phyloP scores from a whole-genome alignment of 2,888 invertebrate species.

The Unio delphinus region DNA sequence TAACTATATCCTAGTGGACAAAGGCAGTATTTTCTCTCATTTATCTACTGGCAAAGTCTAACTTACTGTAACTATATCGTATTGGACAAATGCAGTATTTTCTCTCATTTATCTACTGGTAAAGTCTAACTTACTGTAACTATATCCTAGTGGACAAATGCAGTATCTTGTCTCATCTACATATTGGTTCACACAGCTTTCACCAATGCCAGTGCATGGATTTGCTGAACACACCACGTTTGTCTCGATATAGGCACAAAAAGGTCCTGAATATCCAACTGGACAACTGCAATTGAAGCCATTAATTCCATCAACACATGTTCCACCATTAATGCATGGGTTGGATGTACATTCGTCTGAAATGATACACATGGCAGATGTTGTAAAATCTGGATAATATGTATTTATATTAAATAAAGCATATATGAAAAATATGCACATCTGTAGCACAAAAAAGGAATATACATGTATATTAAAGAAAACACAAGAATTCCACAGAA shows the following conservation, averaged over 20 bases:
- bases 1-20: conserved; percentile 24
- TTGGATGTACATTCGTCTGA: conserved; percentile 46
- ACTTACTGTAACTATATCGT: no score
- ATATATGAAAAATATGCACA: no score
- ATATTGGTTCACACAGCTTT: conserved; percentile 44
- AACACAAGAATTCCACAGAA: no score
- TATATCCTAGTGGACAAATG: conserved; percentile 31
- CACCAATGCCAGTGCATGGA: conserved; percentile 9
- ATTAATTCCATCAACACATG: conserved; percentile 28
- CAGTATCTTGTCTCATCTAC: conserved; percentile 23
- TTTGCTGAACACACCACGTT: conserved; percentile 12
- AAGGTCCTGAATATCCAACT: conserved; percentile 34
- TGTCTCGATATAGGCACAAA: conserved; percentile 35
- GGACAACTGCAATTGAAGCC: conserved; percentile 36
- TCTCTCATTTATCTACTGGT: no score
- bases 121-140: conserved; percentile 18
- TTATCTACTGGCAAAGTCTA: conserved; percentile 27
- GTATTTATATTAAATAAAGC: no score
- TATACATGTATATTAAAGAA: no score
- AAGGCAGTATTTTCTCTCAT: conserved; percentile 22
- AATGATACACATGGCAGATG: not conserved
- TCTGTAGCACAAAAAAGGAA: no score
- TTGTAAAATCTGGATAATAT: no score
- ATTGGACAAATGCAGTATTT: no score
- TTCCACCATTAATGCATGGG: conserved; percentile 46